Base-by-base conservation (phyloP, 2,113 vertebrate genomes). In the Ptilonorhynchus violaceus region DNA sequence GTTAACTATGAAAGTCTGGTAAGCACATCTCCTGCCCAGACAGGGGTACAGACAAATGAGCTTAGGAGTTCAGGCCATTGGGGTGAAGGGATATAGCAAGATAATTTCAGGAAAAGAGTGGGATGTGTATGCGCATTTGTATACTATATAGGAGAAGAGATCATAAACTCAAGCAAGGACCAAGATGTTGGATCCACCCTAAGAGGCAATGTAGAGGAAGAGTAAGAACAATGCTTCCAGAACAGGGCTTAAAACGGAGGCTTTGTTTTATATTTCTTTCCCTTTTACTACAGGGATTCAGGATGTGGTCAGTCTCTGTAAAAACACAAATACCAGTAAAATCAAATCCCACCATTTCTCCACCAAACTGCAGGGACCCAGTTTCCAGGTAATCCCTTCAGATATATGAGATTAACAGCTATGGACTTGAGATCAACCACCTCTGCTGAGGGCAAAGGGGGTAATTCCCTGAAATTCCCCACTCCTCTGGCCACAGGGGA, bases 311-410 rank as follows among this genome's bases (percentile, higher is more conserved):
- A 28, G 39, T 25, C 33, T 42, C 23, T 22, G 27, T 1, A 0
- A 60, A 69, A 69, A 13, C 12, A 35, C 0, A 0, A 31, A 15
- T 21, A 56, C 7, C 2, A 0, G 8, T 1, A 3, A 64, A 73
- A 69, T 39, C 27, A 2, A 0, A 35, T 60, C 10, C 11, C 35
- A 47, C 9, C 18, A 9, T 30, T 73, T 67, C 23, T 74, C 27
- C 30, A 73, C 27, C 37, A 39, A 42, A 37, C 20, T 18, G 42
- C 72, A 83, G 28, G 13, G 15, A 24, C 15, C 8, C 20, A 0
- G 1, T 59, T 87, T 47, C 21, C 3, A 1, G 9, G 13, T 28
- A 39, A 52, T 58, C 42, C 37, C 15, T 77, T 73, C 19, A 39
- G 27, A 52, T 68, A 41, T 1, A 30, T 1, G 2, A 62, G 22